phyloP scores from a whole-genome alignment of 2,888 invertebrate species.

The Nomada lathburiana region DNA sequence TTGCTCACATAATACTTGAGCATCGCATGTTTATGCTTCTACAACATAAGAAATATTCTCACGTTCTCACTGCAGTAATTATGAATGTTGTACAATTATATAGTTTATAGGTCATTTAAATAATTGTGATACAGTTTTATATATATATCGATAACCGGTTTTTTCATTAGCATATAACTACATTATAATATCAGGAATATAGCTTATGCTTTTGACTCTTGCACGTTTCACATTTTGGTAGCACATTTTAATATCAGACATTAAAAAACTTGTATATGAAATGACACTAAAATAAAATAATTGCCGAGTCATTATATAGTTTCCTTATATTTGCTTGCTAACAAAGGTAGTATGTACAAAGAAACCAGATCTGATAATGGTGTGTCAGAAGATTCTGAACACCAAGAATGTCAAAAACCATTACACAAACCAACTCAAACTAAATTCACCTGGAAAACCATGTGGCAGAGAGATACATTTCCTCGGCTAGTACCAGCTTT shows the following conservation, averaged over 20 bases:
- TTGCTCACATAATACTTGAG: not conserved
- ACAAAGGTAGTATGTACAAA: constrained; percentile 77
- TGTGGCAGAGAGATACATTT: constrained; percentile 79
- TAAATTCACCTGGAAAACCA: constrained; percentile 78
- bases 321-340: constrained; percentile 77
- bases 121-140: not conserved
- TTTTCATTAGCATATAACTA: constrained; percentile 18
- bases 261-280: constrained; percentile 38
- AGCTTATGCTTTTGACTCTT: constrained; percentile 61
- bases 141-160: not conserved
- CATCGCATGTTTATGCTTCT: constrained; percentile 51
- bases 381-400: constrained; percentile 71
- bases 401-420: constrained; percentile 67
- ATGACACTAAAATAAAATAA: constrained; percentile 44
- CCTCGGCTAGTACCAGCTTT: constrained; percentile 80
- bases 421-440: constrained; percentile 78
- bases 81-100: constrained; percentile 8
- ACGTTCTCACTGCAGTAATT: constrained; percentile 14
- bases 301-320: constrained; percentile 59
- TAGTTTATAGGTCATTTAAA: not conserved
- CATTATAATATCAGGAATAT: constrained; percentile 33
- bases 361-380: constrained; percentile 64
- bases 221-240: constrained; percentile 51
- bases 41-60: constrained; percentile 25
- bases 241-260: constrained; percentile 35